Evolutionary conservation across 2,888 invertebrate genomes (phyloP).

Genomic region (Himalopsyche japonica): DNA sequence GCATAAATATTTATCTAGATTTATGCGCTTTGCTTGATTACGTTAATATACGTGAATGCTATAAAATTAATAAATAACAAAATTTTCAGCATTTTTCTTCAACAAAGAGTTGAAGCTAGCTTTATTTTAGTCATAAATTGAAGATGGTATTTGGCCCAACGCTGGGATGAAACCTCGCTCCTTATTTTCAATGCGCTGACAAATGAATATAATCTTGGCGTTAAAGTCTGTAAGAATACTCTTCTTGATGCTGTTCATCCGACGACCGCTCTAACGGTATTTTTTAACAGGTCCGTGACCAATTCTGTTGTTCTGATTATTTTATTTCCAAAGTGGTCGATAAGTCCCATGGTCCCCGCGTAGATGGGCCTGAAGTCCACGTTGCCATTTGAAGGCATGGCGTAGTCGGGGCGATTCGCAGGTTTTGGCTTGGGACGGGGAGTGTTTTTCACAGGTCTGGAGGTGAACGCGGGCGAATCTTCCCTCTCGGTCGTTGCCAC

Average conservation of each 20-base stretch:
- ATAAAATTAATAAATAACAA: no score
- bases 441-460: not conserved
- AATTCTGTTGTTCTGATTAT: constrained; percentile 57
- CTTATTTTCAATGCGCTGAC: no score
- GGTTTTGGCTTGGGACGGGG: constrained; percentile 36
- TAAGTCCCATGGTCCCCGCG: constrained; percentile 38
- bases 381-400: not conserved
- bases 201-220: no score
- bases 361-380: constrained; percentile 53
- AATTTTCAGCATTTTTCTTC: no score
- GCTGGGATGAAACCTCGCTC: no score
- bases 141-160: no score
- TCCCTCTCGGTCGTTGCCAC: not conserved
- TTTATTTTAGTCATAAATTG: no score
- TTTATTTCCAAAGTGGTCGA: constrained; percentile 56
- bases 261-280: constrained; percentile 56
- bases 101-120: no score
- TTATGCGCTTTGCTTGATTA: no score
- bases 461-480: constrained; percentile 28
- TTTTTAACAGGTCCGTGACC: constrained; percentile 54
- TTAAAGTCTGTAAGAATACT: no score
- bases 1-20: no score
- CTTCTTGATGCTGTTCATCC: constrained; percentile 41
- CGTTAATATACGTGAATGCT: no score
- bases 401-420: constrained; percentile 43